Evolutionary conservation across 64 coral and sea anemone species (phyloP), one percentile per base, ranked within the genome.

Genomic region (Stylophora pistillata): DNA sequence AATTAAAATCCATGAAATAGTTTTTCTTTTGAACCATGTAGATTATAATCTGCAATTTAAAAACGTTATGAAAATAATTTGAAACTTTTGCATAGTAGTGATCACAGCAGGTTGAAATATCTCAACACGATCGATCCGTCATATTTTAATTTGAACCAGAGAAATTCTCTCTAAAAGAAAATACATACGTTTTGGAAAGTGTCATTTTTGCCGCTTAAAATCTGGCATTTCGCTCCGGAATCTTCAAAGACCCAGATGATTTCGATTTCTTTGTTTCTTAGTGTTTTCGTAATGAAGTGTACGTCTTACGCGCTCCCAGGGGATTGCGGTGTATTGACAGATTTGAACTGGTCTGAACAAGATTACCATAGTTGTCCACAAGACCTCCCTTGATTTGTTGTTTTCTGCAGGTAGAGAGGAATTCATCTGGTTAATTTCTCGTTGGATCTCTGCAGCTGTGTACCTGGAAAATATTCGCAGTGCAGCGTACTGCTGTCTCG

Each of bases 231-330:
- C 63, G 63, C 20, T 66, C 63, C 1, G 20, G 25, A 63, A 66
- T 66, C 25, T 66, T 66, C 63, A 66, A 66, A 66, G 23, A 25
- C 63, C 63, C 23, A 66, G 23, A 9, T 64, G 21, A 66, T 66
- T 21, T 66, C 23, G 63, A 60, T 66, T 23, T 66, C 63, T 66
- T 66, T 66, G 63, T 66, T 66, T 25, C 13, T 23, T 66, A 25
- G 63, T 66, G 63, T 66, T 66, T 66, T n/a, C 63, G 63, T 66
- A 66, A 66, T 25, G 63, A 66, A 66, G 63, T 66, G 63, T 66
- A 10, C 63, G 25, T 66, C 20, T 20, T 5, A n/a, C n/a, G 3
- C 4, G 23, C 63, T 66, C 63, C 63, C 63, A 66, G n/a, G 63
- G 63, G 63, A 66, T 66, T 66, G 21, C 21, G 63, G 63, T 47